Base-by-base conservation (phyloP, 2,797 vertebrate species). In the Aulostomus chinensis region DNA sequence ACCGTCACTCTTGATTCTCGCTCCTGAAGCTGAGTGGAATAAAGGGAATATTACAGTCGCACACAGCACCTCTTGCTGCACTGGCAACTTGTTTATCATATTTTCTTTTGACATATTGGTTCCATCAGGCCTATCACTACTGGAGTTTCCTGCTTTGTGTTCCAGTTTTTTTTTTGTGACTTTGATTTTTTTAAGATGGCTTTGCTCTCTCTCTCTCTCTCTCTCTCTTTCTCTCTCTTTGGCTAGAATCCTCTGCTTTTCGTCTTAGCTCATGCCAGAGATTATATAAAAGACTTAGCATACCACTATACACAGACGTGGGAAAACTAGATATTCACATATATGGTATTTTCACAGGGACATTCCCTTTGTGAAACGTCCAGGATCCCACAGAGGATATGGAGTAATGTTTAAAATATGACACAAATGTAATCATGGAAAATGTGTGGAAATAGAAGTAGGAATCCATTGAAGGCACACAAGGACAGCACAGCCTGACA, bases 361-460 rank as follows among this genome's bases (percentile, higher is more conserved):
- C 78, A 77, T 86, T 85, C 70, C 80, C 63, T 32, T 74, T 70
- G 71, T 64, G 76, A 72, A 68, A 63, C 70, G 66, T 65, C 40
- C 29, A 12, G 21, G 25, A 29, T 36, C 51, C 47, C 4, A 3
- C 22, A n/a, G 36, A 49, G 33, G 40, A 29, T 15, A 24, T 41
- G 32, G 12, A 34, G 47, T 34, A 20, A 60, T 42, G 12, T 15
- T 60, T 41, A 15, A 62, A 58, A 48, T 47, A 58, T 67, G 57
- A 41, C 39, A 62, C 15, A 39, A 21, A 72, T 70, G 7, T 50
- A 4, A 11, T 41, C 29, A 26, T 32, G 20, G 10, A n/a, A 2
- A 20, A 14, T 5, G 24, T 52, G 16, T n/a, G n/a, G n/a, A n/a
- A n/a, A n/a, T n/a, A n/a, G n/a, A n/a, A n/a, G n/a, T n/a, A n/a